Conservation (phyloP, 2,113 vertebrate genomes). For the Sinocyclocheilus anophthalmus region DNA sequence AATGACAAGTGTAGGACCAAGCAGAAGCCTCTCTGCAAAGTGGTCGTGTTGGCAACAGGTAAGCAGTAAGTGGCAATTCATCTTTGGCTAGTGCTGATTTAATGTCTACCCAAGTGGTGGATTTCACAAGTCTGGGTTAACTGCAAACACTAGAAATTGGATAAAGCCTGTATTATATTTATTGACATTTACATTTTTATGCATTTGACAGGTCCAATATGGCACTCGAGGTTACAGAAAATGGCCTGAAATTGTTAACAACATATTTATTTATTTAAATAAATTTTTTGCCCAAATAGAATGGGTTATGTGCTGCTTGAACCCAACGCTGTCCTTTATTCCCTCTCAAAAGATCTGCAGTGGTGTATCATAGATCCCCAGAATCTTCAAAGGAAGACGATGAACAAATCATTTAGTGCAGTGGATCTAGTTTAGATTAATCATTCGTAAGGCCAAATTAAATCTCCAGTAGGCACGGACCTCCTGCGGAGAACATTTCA, state of each 20-base stretch:
- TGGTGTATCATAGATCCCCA: background rate
- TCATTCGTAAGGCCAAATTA: background rate
- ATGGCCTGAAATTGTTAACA: background rate
- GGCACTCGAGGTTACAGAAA: background rate
- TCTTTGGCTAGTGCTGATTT: conserved; percentile 10
- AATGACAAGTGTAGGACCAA: background rate
- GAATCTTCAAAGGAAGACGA: background rate
- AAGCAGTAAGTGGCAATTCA: conserved; percentile 13
- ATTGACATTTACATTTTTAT: background rate
- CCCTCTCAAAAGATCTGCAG: background rate
- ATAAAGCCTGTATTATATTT: background rate
- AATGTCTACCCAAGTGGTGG: background rate
- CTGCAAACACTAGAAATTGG: background rate
- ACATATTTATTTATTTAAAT: background rate
- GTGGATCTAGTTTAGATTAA: conserved; percentile 6
- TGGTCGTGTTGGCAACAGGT: background rate
- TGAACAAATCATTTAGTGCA: background rate
- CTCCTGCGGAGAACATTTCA: conserved; percentile 7
- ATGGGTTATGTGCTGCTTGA: background rate
- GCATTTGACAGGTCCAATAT: background rate
- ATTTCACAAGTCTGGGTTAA: conserved; percentile 1
- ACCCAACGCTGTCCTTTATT: background rate
- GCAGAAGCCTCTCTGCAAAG: background rate
- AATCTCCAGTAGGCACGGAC: conserved; percentile 4
- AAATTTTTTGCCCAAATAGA: background rate